Percentiles rank a stretch among this genome's conserved stretches.
Conservation (phyloP, 1,140 invertebrate genomes). For the Brachionus paranguensis region DNA sequence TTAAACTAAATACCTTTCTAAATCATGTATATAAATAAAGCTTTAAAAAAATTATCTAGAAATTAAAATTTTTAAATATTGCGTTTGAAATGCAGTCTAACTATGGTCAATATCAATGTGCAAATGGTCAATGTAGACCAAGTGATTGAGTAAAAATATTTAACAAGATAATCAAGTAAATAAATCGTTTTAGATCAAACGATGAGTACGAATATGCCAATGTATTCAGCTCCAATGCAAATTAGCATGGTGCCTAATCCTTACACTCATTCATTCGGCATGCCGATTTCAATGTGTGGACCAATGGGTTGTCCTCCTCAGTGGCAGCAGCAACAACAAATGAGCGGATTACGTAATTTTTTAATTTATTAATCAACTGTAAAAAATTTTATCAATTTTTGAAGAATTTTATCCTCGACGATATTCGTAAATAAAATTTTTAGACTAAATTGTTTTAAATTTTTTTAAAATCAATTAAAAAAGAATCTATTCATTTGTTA, state of each 20-base stretch:
- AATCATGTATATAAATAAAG: background rate
- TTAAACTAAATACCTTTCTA: too few relatives aligned
- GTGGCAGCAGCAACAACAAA: background rate
- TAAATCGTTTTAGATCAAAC: background rate
- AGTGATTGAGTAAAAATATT: background rate
- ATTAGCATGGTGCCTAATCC: background rate
- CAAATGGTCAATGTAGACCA: background rate
- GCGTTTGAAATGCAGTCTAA: background rate
- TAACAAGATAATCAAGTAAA: background rate
- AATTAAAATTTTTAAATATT: too few relatives aligned
- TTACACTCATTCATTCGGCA: background rate
- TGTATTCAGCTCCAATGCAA: background rate
- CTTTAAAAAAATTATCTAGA: background rate
- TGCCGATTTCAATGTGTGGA: background rate
- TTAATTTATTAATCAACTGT: background rate
- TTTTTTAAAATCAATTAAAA: too few relatives aligned
- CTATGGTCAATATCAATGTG: background rate
- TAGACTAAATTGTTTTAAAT: too few relatives aligned
- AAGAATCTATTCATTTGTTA: too few relatives aligned
- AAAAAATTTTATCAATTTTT: background rate
- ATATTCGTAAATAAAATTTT: background rate
- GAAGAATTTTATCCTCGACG: background rate
- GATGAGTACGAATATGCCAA: background rate
- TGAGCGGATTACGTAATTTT: background rate
- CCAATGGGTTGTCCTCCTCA: background rate